phyloP scores from a whole-genome alignment of 2,888 invertebrate species.

The Hyposoter dolosus region DNA sequence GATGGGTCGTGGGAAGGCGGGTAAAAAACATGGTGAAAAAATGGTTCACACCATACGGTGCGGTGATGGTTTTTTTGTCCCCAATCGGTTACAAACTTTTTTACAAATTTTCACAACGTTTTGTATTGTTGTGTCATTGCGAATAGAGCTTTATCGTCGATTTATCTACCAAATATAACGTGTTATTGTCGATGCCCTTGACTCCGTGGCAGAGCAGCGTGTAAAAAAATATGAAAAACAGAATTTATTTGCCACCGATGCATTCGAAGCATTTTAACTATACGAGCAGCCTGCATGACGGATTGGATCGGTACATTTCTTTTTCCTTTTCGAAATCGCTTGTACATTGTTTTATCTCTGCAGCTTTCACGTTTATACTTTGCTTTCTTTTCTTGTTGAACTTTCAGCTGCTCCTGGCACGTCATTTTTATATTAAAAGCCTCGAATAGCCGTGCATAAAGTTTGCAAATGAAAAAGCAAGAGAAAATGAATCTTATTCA shows the following conservation, averaged over 20 bases:
- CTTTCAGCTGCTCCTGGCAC: neutral
- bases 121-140: constrained; percentile 30
- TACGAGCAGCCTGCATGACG: neutral
- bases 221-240: constrained; percentile 10
- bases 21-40: constrained; percentile 35
- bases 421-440: constrained; percentile 22
- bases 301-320: constrained; percentile 3
- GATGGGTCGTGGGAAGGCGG: constrained; percentile 12
- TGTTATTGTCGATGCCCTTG: constrained; percentile 12
- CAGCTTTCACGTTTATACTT: constrained; percentile 7
- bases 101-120: constrained; percentile 42
- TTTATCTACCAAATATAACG: constrained; percentile 21
- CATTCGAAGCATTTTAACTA: neutral
- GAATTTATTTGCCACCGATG: neutral
- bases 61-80: constrained; percentile 7
- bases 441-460: constrained; percentile 15
- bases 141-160: constrained; percentile 30
- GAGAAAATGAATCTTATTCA: constrained; percentile 36
- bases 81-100: constrained; percentile 42
- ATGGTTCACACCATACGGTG: constrained; percentile 25
- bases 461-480: constrained; percentile 22
- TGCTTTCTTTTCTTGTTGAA: constrained; percentile 20
- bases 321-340: constrained; percentile 13
- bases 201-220: constrained; percentile 10
- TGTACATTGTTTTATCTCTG: constrained; percentile 13